Evolutionary conservation across 2,797 vertebrate species (phyloP).

Genomic region (Falco concolor): DNA sequence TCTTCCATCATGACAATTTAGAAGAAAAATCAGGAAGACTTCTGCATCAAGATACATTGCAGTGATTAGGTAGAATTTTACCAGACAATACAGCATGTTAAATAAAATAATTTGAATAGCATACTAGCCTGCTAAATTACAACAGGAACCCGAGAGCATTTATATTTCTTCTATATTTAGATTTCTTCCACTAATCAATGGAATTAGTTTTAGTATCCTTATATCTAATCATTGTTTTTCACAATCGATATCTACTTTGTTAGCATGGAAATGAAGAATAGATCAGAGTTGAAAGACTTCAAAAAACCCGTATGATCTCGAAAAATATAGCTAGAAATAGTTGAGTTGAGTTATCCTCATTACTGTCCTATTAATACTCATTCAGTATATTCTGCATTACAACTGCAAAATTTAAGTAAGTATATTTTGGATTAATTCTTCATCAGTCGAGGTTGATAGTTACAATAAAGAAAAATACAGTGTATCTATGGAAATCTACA

Average conservation of each 20-base stretch:
- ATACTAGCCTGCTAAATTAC: slow-evolving; percentile 11
- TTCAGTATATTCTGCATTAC: background rate
- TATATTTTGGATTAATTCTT: background rate
- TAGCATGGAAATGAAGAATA: slow-evolving; percentile 32
- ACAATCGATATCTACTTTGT: slow-evolving; percentile 42
- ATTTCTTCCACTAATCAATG: slow-evolving; percentile 29
- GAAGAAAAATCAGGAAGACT: background rate
- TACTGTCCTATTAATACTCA: background rate
- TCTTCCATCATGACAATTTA: background rate
- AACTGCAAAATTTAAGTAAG: background rate
- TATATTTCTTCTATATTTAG: background rate
- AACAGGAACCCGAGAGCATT: slow-evolving; percentile 5
- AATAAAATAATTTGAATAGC: slow-evolving; percentile 17
- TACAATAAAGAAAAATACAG: background rate
- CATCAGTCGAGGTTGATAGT: background rate
- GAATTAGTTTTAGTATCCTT: slow-evolving; percentile 38
- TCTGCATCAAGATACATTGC: background rate
- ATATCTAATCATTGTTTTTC: slow-evolving; percentile 43
- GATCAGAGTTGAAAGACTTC: background rate
- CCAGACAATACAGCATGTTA: background rate
- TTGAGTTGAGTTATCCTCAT: background rate
- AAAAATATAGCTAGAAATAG: background rate
- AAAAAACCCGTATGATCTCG: background rate
- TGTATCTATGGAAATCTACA: background rate
- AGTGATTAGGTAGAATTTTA: background rate